phyloP scores from a whole-genome alignment of 2,888 invertebrate species.

The Anthophora plumipes region DNA sequence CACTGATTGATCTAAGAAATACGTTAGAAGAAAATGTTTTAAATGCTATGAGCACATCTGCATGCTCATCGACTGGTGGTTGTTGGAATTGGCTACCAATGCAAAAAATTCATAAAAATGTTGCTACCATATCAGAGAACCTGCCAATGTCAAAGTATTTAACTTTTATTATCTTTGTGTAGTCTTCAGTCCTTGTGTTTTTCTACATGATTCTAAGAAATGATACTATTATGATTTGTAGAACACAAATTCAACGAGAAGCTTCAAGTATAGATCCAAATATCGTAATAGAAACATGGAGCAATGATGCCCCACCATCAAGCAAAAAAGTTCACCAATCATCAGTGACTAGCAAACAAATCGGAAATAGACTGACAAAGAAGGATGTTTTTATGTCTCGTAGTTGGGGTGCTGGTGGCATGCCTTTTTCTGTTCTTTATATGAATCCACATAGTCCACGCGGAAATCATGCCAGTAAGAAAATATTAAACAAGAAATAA shows the following conservation, averaged over 20 bases:
- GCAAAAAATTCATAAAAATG: conserved; percentile 47
- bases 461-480: conserved; percentile 63
- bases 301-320: conserved; percentile 17
- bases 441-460: conserved; percentile 80
- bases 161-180: background rate
- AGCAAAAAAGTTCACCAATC: conserved; percentile 26
- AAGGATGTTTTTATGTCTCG: conserved; percentile 85
- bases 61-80: conserved; percentile 70
- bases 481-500: conserved; percentile 11
- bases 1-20: conserved; percentile 44
- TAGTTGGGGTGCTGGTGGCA: conserved; percentile 86
- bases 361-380: conserved; percentile 70
- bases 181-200: too few relatives aligned
- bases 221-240: conserved; percentile 35
- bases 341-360: conserved; percentile 31
- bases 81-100: conserved; percentile 76
- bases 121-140: conserved; percentile 47
- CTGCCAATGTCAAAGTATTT: conserved; percentile 28
- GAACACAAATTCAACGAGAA: conserved; percentile 54
- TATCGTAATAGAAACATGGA: conserved; percentile 48
- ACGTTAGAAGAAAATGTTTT: conserved; percentile 45
- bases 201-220: background rate
- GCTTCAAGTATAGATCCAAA: conserved; percentile 40
- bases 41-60: conserved; percentile 61
- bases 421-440: conserved; percentile 86